phyloP scores from a whole-genome alignment of 2,113 vertebrate species.

The Lipotes vexillifer region DNA sequence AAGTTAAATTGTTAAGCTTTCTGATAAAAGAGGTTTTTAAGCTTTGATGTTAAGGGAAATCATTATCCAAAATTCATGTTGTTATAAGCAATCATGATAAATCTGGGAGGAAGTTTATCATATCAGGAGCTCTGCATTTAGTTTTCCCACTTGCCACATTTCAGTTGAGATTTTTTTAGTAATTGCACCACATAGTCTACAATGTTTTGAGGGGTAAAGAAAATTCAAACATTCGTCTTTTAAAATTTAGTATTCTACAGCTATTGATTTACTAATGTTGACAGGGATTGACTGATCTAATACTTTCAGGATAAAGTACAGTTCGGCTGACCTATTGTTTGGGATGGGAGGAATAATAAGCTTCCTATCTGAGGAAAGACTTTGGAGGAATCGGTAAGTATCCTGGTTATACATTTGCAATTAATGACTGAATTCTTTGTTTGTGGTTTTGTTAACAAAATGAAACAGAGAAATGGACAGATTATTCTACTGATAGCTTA shows the following conservation, averaged over 20 bases:
- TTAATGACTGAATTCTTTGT: background rate
- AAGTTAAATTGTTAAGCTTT: background rate
- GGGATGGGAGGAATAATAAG: background rate
- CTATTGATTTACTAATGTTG: background rate
- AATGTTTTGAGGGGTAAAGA: background rate
- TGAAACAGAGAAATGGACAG: background rate
- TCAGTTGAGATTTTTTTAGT: background rate
- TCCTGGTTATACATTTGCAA: background rate
- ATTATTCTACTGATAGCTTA: background rate
- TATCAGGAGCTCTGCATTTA: background rate
- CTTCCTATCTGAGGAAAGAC: background rate
- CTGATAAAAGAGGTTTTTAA: background rate
- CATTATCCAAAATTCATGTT: background rate
- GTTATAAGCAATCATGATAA: background rate
- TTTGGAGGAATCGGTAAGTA: background rate
- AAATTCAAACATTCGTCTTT: background rate
- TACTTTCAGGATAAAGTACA: background rate
- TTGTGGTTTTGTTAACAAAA: slow-evolving; percentile 9
- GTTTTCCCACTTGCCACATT: background rate
- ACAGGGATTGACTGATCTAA: background rate
- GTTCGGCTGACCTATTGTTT: background rate
- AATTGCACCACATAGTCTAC: background rate
- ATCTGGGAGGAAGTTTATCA: background rate
- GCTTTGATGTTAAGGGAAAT: background rate
- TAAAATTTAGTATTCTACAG: background rate